Percentiles rank a stretch among this genome's conserved stretches.
Evolutionary conservation across 2,888 invertebrate genomes (phyloP).

Genomic region (Lepidocyrtoides sp.): DNA sequence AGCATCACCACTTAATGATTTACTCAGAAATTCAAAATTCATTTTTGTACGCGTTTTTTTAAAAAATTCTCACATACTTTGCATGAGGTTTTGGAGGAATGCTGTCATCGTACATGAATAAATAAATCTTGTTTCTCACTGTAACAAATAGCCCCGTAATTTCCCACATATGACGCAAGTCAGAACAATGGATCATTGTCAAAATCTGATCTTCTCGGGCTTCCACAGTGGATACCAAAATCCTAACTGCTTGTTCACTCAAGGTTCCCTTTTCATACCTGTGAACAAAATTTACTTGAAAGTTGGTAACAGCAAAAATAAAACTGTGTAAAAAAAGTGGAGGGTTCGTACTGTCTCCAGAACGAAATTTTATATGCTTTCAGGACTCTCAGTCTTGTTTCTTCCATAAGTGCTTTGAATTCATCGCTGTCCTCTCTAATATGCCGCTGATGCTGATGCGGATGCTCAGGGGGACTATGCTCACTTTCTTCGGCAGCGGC

Average conservation of each 20-base stretch:
- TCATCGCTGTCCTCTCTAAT: slow-evolving; percentile 86
- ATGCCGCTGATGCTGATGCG: slow-evolving; percentile 63
- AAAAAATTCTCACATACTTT: slow-evolving; percentile 13
- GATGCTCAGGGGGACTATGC: too few species aligned
- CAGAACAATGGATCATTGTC: slow-evolving; percentile 87
- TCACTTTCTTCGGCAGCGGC: slow-evolving; percentile 85
- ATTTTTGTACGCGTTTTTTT: too few species aligned
- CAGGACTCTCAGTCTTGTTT: slow-evolving; percentile 89
- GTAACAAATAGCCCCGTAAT: slow-evolving; percentile 87
- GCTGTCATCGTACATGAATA: slow-evolving; percentile 86
- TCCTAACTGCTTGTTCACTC: slow-evolving; percentile 89
- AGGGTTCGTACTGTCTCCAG: slow-evolving; percentile 89
- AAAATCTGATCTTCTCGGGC: slow-evolving; percentile 88
- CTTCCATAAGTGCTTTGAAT: slow-evolving; percentile 88
- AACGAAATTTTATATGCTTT: slow-evolving; percentile 89
- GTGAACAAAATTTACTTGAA: too few species aligned
- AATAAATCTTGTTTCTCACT: slow-evolving; percentile 87
- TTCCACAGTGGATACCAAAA: slow-evolving; percentile 88
- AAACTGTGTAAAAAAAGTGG: background rate
- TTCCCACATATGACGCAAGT: slow-evolving; percentile 87
- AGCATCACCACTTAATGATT: background rate
- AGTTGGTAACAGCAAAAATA: too few species aligned
- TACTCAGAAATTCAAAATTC: background rate
- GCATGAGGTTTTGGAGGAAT: slow-evolving; percentile 86
- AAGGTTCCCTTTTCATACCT: slow-evolving; percentile 89